Percentiles rank a stretch among this genome's conserved stretches.
These are phyloP conservation scores for Myotis planiceps DNA, from an alignment of 2,797 vertebrate species.

Conservation along the genomic window DNA sequence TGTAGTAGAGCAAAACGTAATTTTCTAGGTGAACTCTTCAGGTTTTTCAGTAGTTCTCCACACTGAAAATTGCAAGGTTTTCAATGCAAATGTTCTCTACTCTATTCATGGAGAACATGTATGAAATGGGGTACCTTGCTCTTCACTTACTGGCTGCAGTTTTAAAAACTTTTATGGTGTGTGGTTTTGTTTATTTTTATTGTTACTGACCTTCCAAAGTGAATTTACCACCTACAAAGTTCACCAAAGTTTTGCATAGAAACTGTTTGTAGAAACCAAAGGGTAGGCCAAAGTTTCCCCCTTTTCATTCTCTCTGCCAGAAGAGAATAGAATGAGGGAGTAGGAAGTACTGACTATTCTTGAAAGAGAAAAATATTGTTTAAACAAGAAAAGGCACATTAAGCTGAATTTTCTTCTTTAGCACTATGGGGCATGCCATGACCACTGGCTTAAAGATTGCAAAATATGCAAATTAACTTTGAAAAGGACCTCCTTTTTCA, in stretches of 20 bases:
- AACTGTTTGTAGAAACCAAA: background rate
- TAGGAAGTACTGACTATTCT: conserved; percentile 71
- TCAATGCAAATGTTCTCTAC: no score
- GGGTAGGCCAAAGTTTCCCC: background rate
- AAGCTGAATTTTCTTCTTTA: conserved; percentile 57
- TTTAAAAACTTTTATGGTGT: background rate
- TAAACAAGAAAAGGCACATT: conserved; percentile 67
- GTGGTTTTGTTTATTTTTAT: background rate
- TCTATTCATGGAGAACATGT: background rate
- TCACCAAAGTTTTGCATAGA: background rate
- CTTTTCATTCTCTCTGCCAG: background rate
- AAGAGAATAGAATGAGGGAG: background rate
- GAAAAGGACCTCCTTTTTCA: conserved; percentile 62
- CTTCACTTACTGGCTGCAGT: background rate
- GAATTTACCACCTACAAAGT: background rate
- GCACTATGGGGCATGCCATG: conserved; percentile 46
- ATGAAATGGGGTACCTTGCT: background rate
- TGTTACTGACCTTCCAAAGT: background rate
- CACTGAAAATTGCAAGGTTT: no score
- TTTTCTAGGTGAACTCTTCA: background rate
- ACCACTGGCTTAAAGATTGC: conserved; percentile 57
- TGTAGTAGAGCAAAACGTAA: background rate
- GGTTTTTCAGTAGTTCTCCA: background rate
- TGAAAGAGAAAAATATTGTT: conserved; percentile 74
- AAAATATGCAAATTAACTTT: conserved; percentile 75